Evolutionary conservation across 37 sponge, comb jelly and placozoan species (phyloP), one percentile per base, ranked within the genome.

Genomic region (Eunapius fragilis): DNA sequence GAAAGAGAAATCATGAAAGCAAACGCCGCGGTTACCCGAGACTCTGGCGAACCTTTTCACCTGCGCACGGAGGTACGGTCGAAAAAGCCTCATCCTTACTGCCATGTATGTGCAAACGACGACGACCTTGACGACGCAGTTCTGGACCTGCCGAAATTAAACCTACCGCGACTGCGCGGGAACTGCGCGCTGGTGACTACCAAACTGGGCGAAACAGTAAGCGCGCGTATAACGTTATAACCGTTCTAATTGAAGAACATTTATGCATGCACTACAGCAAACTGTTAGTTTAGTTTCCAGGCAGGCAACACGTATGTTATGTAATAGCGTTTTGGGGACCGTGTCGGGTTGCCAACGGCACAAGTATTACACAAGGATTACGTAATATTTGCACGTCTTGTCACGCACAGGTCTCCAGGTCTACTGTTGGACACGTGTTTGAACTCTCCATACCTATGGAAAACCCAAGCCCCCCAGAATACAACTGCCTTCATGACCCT

Each of bases 401-500:
- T 27, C 3, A 37, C n/a, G 9, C 31, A 17, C 76, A 87, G 88
- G 73, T 75, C 30, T 48, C 72, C 73, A 92, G 82, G 58, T 92
- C 93, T 13, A 81, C 86, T 3, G 74, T 38, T 7, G 86, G 86
- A 22, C 85, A 85, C n/a, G 82, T 35, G 23, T 92, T 92, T 85
- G 89, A 92, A 71, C 58, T 85, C 2, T 86, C 87, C 30, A 73
- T n/a, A 37, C 81, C 87, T 2, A 79, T n/a, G 12, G 80, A 73
- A 25, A 22, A 75, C 70, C 23, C 68, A 27, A 33, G 84, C 26
- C 79, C 82, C 50, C 75, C 50, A 22, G 87, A 91, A 38, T 95
- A 95, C 85, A 95, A 95, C 87, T 80, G 89, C 68, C 92, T 95
- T 4, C 92, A 95, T 47, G 95, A 95, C 69, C 92, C 95, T 0